A percentile compares a stretch with the other conserved stretches of the same genome.
Evolutionary conservation across 2,113 vertebrate genomes (phyloP).

Genomic region (Corythoichthys haematopterus): DNA sequence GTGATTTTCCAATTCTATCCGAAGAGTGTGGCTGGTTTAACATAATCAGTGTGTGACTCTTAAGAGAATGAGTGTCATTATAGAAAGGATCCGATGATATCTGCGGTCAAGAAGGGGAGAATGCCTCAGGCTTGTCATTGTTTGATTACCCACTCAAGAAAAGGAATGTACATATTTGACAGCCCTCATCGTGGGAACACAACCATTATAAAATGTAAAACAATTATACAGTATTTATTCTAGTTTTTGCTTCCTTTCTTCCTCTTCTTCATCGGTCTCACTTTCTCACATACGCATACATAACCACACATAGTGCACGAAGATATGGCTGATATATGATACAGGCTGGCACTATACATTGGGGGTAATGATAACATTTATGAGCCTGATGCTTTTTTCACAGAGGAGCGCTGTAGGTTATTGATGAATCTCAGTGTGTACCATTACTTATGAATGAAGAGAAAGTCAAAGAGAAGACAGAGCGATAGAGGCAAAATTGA

Average conservation of each 20-base stretch:
- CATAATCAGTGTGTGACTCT: constrained; percentile 12
- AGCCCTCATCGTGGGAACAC: constrained; percentile 12
- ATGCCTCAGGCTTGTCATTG: background rate
- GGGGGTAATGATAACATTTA: constrained; percentile 68
- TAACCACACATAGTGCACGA: constrained; percentile 15
- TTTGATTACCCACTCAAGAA: constrained; percentile 16
- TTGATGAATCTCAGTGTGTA: constrained; percentile 66
- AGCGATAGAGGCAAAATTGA: constrained; percentile 49
- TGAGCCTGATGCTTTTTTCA: constrained; percentile 55
- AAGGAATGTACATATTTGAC: constrained; percentile 23
- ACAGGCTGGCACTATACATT: constrained; percentile 39
- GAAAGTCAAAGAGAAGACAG: constrained; percentile 39
- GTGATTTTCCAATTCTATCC: background rate
- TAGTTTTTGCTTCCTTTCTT: background rate
- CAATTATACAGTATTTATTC: too few species aligned
- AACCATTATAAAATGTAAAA: constrained; percentile 22
- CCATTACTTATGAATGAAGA: constrained; percentile 72
- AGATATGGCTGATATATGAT: constrained; percentile 42
- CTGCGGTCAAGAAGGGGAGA: constrained; percentile 16
- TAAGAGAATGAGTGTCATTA: background rate
- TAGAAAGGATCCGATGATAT: background rate
- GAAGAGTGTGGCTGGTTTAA: background rate
- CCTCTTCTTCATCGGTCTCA: constrained; percentile 4
- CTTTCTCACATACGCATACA: constrained; percentile 19
- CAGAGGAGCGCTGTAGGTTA: constrained; percentile 56